Base-by-base conservation (phyloP, 2,797 vertebrate genomes). In the Poecilia velifera region DNA sequence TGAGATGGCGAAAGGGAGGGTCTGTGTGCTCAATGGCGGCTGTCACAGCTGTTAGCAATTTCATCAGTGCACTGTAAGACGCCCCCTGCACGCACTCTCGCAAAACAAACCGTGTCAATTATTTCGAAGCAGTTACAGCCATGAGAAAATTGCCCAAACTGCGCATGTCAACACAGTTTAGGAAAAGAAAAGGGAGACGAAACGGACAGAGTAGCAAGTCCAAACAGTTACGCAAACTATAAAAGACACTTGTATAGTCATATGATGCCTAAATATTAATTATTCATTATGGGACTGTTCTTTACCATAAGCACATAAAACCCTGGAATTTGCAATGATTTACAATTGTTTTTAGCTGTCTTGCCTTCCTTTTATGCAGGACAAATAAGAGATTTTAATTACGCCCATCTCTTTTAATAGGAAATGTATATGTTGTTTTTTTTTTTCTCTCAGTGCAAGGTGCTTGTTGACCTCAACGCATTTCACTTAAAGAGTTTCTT, bases 41-140 rank as follows among this genome's bases (percentile, higher is more conserved):
- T 85, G 89, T 89, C 93, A 93, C 95, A 95, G 94, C 94, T 95
- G 94, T 93, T 93, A 93, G 92, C 86, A 90, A 92, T 96, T 96
- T 94, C 80, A 93, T 92, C 85, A 92, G 83, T 74, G 81, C 80
- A 72, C 86, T 87, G 77, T 91, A 88, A 91, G 84, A 85, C 78
- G 25, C 64, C 78, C 64, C 78, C 79, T 18, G 25, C 81, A 76
- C 74, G 74, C 76, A 79, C 70, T 68, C 76, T 64, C 74, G 47
- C 68, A 76, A 64, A 83, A 73, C 77, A 83, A 68, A 86, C 79
- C 57, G 28, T 74, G 73, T 82, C 76, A 78, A 71, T 79, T 79
- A 82, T 89, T 86, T 84, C n/a, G 7, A 75, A 77, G 53, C 77
- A 51, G 79, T 83, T 76, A 64, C 55, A 71, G 64, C 43, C 73